These are phyloP conservation scores for Coreius guichenoti DNA, from an alignment of 2,797 vertebrate species.

Conservation along the genomic window DNA sequence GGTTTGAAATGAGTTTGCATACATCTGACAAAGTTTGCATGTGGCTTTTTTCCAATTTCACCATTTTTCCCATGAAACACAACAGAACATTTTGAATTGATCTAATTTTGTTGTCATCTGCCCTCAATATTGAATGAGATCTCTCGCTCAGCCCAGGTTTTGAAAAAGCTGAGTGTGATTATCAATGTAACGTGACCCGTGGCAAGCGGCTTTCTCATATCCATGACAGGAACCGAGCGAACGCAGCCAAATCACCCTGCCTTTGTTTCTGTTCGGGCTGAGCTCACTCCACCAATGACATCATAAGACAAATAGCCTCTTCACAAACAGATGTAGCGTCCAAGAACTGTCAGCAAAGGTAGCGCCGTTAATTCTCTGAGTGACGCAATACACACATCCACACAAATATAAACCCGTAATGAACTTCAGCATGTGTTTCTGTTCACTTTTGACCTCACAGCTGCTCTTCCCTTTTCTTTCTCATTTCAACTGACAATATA, in stretches of 20 bases:
- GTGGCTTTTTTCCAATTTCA: not conserved
- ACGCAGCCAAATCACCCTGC: slow-evolving; percentile 39
- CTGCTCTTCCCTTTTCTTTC: slow-evolving; percentile 18
- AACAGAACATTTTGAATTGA: no score
- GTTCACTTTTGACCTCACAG: slow-evolving; percentile 19
- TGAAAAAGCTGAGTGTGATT: slow-evolving; percentile 25
- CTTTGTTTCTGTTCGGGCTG: slow-evolving; percentile 47
- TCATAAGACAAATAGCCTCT: slow-evolving; percentile 49
- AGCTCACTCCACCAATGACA: slow-evolving; percentile 50
- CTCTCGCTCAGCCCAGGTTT: not conserved
- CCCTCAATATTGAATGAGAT: slow-evolving; percentile 5
- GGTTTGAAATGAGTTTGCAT: not conserved
- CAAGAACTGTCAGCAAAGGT: slow-evolving; percentile 19
- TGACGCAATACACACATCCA: not conserved
- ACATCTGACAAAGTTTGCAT: not conserved
- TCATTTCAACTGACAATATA: not conserved
- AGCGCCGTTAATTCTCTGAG: not conserved
- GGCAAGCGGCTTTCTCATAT: slow-evolving; percentile 27
- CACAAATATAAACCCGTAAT: not conserved
- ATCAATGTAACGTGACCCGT: slow-evolving; percentile 34
- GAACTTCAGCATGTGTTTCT: slow-evolving; percentile 14
- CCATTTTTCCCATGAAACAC: not conserved
- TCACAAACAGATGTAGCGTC: slow-evolving; percentile 37
- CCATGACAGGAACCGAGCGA: slow-evolving; percentile 39
- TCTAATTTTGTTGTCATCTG: slow-evolving; percentile 12